Evolutionary conservation across 2,888 invertebrate genomes (phyloP).

Genomic region (Entomobrya multifasciata): DNA sequence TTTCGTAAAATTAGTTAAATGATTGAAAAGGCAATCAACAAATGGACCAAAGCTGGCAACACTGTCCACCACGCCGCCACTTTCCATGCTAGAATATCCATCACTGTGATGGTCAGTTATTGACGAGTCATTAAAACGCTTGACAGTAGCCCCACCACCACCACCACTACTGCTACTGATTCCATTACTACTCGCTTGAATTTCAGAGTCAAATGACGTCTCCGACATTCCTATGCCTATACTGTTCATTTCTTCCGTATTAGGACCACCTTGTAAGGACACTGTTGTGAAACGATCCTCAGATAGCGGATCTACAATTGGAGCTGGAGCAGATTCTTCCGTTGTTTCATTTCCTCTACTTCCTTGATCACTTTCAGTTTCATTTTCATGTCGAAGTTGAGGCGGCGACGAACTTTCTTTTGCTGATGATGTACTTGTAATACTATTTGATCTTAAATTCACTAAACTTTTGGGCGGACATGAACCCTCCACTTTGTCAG

Average conservation of each 20-base stretch:
- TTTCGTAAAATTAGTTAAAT: constrained; percentile 71
- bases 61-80: constrained; percentile 36
- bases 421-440: constrained; percentile 18
- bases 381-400: constrained; percentile 19
- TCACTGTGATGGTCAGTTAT: constrained; percentile 71
- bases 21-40: constrained; percentile 76
- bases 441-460: constrained; percentile 35
- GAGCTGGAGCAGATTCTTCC: background rate
- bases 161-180: background rate
- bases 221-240: constrained; percentile 65
- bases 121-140: constrained; percentile 49
- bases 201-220: constrained; percentile 59
- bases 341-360: background rate
- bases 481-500: constrained; percentile 63
- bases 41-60: constrained; percentile 77
- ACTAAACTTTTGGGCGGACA: constrained; percentile 52
- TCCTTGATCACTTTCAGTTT: background rate
- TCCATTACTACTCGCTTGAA: background rate
- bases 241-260: constrained; percentile 60
- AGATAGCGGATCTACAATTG: constrained; percentile 44
- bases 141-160: background rate
- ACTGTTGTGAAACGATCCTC: constrained; percentile 69
- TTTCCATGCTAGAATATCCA: constrained; percentile 74
- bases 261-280: constrained; percentile 35
- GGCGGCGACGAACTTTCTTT: constrained; percentile 9